Evolutionary conservation across 2,888 invertebrate species (phyloP).

Genomic region (Hirtodrosophila alboralis): DNA sequence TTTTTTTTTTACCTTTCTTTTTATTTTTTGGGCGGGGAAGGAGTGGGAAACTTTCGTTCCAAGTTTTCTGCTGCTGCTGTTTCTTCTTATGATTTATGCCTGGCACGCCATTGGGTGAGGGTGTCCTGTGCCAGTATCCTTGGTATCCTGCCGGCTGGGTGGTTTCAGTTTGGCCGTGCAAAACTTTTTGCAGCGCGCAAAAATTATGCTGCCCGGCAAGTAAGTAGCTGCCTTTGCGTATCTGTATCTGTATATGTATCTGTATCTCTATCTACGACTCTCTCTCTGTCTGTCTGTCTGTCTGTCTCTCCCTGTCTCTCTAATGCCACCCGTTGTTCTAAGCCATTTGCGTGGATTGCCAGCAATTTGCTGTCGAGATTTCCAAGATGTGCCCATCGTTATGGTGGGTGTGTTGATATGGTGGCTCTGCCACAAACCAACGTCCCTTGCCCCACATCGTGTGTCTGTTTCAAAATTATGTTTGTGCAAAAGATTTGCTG

Average conservation of each 20-base stretch:
- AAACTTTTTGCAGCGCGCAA: slow-evolving; percentile 71
- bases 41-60: slow-evolving; percentile 63
- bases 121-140: slow-evolving; percentile 42
- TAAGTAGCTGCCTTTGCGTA: slow-evolving; percentile 49
- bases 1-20: slow-evolving; percentile 1
- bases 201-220: slow-evolving; percentile 55
- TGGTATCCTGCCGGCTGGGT: slow-evolving; percentile 24
- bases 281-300: too few relatives aligned
- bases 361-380: slow-evolving; percentile 82
- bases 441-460: slow-evolving; percentile 31
- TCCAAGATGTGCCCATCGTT: slow-evolving; percentile 58
- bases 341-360: slow-evolving; percentile 82
- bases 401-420: slow-evolving; percentile 9
- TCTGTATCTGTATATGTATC: slow-evolving; percentile 17
- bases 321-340: slow-evolving; percentile 82
- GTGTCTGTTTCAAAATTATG: slow-evolving; percentile 77
- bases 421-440: slow-evolving; percentile 4
- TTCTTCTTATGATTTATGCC: slow-evolving; percentile 72
- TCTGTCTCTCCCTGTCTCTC: slow-evolving; percentile 14
- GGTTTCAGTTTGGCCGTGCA: slow-evolving; percentile 41
- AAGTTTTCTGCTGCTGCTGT: slow-evolving; percentile 67
- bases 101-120: slow-evolving; percentile 70
- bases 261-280: slow-evolving; percentile 8
- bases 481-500: slow-evolving; percentile 76
- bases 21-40: slow-evolving; percentile 10